Base-by-base conservation (phyloP, 1,140 invertebrate species). In the Pseudomyrmex flavicornis region DNA sequence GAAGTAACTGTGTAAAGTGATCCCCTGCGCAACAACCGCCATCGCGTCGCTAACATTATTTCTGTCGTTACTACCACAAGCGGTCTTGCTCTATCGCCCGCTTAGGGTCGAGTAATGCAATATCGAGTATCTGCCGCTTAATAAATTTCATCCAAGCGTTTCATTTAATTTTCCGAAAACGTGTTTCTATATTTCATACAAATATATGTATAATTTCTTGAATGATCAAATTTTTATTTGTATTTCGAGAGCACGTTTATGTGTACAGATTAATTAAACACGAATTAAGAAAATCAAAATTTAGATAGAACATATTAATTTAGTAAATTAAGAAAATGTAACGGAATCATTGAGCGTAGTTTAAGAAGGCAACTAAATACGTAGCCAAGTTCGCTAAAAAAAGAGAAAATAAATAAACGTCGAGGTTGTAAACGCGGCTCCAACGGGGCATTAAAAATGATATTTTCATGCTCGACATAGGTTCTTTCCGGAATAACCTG, bases 391-490 rank as follows among this genome's bases (percentile, higher is more conserved):
- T 35, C 1, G 73, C 48, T 15, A 1, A 35, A 7, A 56, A 56
- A 15, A 26, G n/a, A 44, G 48, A 46, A 35, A 35, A 35, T 35
- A 63, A 26, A 85, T 66, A 59, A 74, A 82, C 59, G 65, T 85
- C 52, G 20, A 15, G 35, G 48, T 66, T 46, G 83, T 46, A 68
- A 73, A 65, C 26, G 75, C 44, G 52, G 46, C 56, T 83, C 70
- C 66, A 54, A 72, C 70, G 59, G 59, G 13, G 58, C 66, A 75
- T 44, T 83, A 83, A 86, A 87, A 87, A 76, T 83, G 68, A 82
- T 77, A 87, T 86, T 72, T 86, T 87, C 85, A 83, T 70, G 84
- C 63, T 76, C 35, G 84, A 86, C 79, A 20, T 69, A 58, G 22
- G 52, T 54, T 62, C 85, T 35, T 35, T 72, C 66, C 54, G 65